Percentiles rank a stretch among this genome's conserved stretches.
Conservation (phyloP, 2,797 vertebrate genomes). For the Enteromius mattozi region DNA sequence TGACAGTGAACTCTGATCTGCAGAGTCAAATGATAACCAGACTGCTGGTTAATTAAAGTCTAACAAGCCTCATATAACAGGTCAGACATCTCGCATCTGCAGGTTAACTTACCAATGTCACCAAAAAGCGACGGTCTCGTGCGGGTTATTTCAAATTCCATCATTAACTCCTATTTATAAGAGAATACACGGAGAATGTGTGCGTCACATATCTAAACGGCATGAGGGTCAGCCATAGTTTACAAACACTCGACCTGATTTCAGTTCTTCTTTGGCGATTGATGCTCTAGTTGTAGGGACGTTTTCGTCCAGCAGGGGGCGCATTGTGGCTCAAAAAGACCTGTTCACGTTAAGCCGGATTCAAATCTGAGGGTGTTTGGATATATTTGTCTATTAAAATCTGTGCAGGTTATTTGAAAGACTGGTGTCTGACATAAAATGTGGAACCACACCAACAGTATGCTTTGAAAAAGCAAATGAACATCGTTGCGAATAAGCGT, state of each 20-base stretch:
- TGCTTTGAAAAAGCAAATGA: too few species aligned
- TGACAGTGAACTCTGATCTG: background rate
- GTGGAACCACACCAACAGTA: rapidly evolving
- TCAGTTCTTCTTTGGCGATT: background rate
- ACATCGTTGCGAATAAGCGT: background rate
- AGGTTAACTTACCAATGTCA: constrained; percentile 55
- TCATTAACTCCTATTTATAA: constrained; percentile 5
- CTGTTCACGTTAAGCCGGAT: background rate
- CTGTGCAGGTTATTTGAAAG: background rate
- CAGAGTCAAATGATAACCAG: background rate
- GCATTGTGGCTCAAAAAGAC: constrained; percentile 15
- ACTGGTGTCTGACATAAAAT: too few species aligned
- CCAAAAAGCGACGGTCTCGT: constrained; percentile 58
- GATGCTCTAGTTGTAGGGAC: too few species aligned
- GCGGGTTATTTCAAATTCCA: constrained; percentile 56
- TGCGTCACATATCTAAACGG: background rate
- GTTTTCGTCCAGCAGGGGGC: background rate
- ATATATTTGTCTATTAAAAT: background rate
- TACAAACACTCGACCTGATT: constrained; percentile 14
- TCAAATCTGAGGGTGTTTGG: background rate
- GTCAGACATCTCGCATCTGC: background rate
- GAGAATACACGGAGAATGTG: background rate
- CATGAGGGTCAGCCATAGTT: background rate
- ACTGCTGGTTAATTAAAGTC: background rate
- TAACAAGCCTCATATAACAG: background rate